Evolutionary conservation across 2,797 vertebrate species (phyloP), one percentile per base, ranked within the genome.

Genomic region (Lepus oiostolus): DNA sequence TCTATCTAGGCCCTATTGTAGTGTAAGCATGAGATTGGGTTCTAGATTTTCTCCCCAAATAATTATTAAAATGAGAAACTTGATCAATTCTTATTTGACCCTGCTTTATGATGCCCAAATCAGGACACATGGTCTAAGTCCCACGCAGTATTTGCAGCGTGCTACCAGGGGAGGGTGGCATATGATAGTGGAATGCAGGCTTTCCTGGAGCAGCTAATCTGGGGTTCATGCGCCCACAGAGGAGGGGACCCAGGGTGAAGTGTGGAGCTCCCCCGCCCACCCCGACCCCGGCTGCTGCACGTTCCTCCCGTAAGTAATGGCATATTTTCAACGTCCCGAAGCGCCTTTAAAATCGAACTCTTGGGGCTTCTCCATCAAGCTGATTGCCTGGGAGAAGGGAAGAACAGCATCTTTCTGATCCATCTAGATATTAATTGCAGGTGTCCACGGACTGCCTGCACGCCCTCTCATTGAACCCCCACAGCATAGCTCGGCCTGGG

Each of bases 141-240:
- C 79, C 84, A 87, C 72, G 67, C 52, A 77, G 80, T 10, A 50
- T 12, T 38, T 9, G 11, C 42, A 42, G 42, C 7, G 42, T 42
- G 11, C 6, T 72, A 65, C 70, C n/a, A 4, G 7, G 8, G 12
- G 82, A 38, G 5, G 5, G 19, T 13, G 26, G 7, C 35, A 30
- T 67, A 50, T 47, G 4, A 22, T 30, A 52, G 70, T 62, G 35
- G 91, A 72, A 28, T 30, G 67, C 42, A 87, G 38, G 71, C 7
- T 70, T 71, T 32, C 5, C 70, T 67, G 38, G 63, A 76, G 67
- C 62, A 52, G 26, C 22, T 32, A 24, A 32, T 32, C 50, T 16
- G 38, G 1, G 1, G 28, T 30, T 13, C 28, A 0, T 16, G 1
- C 0, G 3, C 17, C 30, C 30, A 68, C 60, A 14, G n/a, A 62